Conservation (phyloP, 2,888 invertebrate species). For the Ophion costatus region DNA sequence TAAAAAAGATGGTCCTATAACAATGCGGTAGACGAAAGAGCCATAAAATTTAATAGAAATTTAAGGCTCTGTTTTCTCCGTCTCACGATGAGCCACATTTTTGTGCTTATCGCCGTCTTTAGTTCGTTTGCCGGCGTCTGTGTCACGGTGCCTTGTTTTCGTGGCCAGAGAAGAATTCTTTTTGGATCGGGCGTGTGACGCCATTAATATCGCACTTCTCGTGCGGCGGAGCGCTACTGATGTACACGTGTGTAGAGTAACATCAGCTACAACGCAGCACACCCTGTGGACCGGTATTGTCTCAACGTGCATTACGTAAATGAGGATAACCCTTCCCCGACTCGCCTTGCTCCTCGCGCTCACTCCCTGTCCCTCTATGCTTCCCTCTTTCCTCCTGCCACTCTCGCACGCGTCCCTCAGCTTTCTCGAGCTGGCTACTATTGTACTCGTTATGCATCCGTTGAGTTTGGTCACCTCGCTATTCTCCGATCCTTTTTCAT, state of each 20-base stretch:
- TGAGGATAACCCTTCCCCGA: conserved; percentile 73
- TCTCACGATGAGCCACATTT: not conserved
- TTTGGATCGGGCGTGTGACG: conserved; percentile 28
- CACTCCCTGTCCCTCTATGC: not conserved
- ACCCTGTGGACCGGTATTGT: conserved; percentile 75
- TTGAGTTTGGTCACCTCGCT: conserved; percentile 51
- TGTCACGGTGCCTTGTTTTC: not conserved
- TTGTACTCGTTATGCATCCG: conserved; percentile 62
- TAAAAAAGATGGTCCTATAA: no score
- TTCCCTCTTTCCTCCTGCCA: no score
- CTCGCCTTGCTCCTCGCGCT: conserved; percentile 34
- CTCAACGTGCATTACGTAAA: conserved; percentile 80
- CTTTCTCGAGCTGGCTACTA: conserved; percentile 49
- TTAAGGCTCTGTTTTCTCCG: no score
- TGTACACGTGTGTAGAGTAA: conserved; percentile 24
- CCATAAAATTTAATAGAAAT: no score
- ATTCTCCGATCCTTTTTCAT: conserved; percentile 24
- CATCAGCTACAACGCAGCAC: conserved; percentile 60
- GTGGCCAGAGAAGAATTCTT: conserved; percentile 4
- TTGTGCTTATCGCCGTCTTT: not conserved
- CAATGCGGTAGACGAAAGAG: no score
- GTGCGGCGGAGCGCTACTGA: conserved; percentile 75
- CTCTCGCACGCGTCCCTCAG: conserved; percentile 25
- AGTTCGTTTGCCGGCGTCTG: conserved; percentile 6
- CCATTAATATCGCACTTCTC: conserved; percentile 71